Conservation (phyloP, 2,888 invertebrate species). For the Tipula helvola region DNA sequence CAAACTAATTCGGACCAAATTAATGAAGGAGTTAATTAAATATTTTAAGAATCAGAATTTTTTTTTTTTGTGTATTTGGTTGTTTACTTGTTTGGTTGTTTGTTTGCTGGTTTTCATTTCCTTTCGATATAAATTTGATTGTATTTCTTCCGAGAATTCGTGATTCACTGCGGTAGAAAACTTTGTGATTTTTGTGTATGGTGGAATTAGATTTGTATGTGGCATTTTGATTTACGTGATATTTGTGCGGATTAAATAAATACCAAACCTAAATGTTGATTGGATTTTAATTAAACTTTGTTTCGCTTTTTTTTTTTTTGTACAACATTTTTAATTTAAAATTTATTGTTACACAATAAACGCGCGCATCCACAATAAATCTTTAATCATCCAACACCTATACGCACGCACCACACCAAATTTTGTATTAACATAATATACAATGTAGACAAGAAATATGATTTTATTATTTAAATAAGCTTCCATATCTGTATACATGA, state of each 20-base stretch:
- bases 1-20: not conserved
- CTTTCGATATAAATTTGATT: not conserved
- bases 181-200: not conserved
- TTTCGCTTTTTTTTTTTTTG: not conserved
- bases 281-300: not conserved
- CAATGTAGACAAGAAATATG: not conserved
- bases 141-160: not conserved
- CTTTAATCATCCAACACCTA: not conserved
- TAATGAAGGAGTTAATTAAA: slow-evolving; percentile 4
- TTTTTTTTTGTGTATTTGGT: not conserved
- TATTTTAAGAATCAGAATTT: not conserved
- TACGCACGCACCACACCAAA: not conserved
- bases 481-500: not conserved
- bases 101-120: not conserved
- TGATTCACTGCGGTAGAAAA: not conserved
- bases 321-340: not conserved
- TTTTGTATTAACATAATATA: not conserved
- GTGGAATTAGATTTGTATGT: not conserved
- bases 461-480: not conserved
- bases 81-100: not conserved
- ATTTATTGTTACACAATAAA: not conserved
- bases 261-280: not conserved
- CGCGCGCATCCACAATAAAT: not conserved
- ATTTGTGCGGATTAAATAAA: not conserved
- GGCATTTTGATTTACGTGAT: not conserved